Evolutionary conservation across 2,113 vertebrate species (phyloP), one percentile per base, ranked within the genome.

Genomic region (Lates calcarifer): DNA sequence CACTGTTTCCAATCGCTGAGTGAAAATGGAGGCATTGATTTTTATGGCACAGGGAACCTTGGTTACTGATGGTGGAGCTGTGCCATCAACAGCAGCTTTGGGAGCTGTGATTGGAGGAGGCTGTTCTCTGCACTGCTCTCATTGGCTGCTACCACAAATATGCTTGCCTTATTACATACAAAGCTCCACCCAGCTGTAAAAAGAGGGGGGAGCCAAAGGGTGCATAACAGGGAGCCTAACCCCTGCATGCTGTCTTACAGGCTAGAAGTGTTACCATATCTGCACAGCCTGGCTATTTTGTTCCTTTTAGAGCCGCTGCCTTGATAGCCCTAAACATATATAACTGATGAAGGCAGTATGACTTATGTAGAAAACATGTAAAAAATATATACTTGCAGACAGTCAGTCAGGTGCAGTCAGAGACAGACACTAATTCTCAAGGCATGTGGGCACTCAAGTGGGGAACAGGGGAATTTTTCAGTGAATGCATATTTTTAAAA

Each of bases 111-210:
- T 95, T 94, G 94, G 94, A 63, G 31, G 12, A 65, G 66, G 11
- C 43, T 45, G 31, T 58, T 80, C 28, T 64, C 57, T 62, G 49
- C 74, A 12, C 61, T 60, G 43, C 61, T 84, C 57, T 39, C 28
- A 94, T 95, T 95, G 93, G 94, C 62, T 70, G 24, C 14, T 83
- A 37, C 31, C 75, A 82, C 61, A 80, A 89, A 93, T 82, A 83
- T 71, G 72, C 83, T 85, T 51, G 61, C 28, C 90, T 92, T 86
- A 91, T 94, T 93, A 63, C 85, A 89, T 90, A 85, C 35, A 67
- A 68, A 73, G 74, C 80, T 66, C 80, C 90, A 37, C 81, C 88
- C 70, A 86, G 24, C 45, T 67, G 28, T 17, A 26, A 22, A 31
- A 26, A 63, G 45, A 51, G 28, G 56, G 63, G 61, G 26, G 26